Base-by-base conservation (phyloP, 1,140 invertebrate genomes). In the Halesus radiatus region DNA sequence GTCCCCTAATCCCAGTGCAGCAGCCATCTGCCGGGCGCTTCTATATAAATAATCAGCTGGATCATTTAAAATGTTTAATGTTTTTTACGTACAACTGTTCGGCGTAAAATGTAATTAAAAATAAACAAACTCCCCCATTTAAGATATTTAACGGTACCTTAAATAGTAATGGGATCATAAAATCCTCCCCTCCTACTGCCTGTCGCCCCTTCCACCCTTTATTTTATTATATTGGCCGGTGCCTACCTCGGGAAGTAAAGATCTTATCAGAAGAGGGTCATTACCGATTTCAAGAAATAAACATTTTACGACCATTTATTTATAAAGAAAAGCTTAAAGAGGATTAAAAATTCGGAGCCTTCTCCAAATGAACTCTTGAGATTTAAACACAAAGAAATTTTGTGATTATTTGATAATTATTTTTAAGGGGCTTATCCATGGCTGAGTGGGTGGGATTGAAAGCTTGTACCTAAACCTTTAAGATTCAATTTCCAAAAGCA, bases 101-200 rank as follows among this genome's bases (percentile, higher is more conserved):
- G 37, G n/a, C 45, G 70, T 56, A 76, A 60, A 75, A 53, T 76
- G 22, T 80, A 80, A 80, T 80, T 80, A 80, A 80, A 77, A 80
- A 76, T 77, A 80, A 80, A 77, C 79, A 72, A 22, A 76, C 74
- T 37, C 10, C 56, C 66, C 16, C 7, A 20, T 53, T 80, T 29
- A 37, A 15, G 15, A 60, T 66, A 75, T 26, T 74, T 74, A 75
- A 68, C 45, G 66, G 16, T 66, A 32, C 73, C 56, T 64, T 75
- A 76, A 80, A 80, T 76, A 76, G 79, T 75, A 75, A 80, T 60
- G 52, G 52, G 37, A 76, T 80, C 75, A 80, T 76, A 73, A 80
- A 80, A 76, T 23, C 60, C 58, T 53, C 56, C 20, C 10, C 23
- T 45, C 3, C 22, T 26, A 23, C 62, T 23, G n/a, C n/a, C 54